Base-by-base conservation (phyloP, 2,113 vertebrate species). In the Macaca mulatta region DNA sequence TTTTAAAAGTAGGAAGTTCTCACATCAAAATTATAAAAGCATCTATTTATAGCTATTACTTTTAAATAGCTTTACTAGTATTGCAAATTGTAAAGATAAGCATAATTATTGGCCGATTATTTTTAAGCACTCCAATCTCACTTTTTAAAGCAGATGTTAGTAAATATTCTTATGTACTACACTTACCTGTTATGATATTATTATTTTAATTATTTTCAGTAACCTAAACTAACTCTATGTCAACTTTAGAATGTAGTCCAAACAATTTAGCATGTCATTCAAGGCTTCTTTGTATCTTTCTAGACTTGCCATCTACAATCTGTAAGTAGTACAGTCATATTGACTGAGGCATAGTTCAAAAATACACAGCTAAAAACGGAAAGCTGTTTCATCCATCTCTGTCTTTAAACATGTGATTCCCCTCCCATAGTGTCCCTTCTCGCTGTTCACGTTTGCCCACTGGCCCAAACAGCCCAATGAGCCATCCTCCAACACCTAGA, bases 161-260 rank as follows among this genome's bases (percentile, higher is more conserved):
- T 32, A 91, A 84, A 89, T 52, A 93, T 25, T 59, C 57, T 59
- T 25, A 59, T 52, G 81, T 88, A 77, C 11, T 88, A 43, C 32
- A 8, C 70, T 2, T 69, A 70, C 0, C 25, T 38, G 2, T n/a
- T 74, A 59, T 5, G n/a, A 27, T 88, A 59, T 48, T n/a, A 22
- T 12, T 48, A 43, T 61, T 61, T 85, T 43, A 79, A 93, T 32
- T 61, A 55, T 81, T 12, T 69, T 88, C 67, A 12, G 48, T 79
- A 93, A 70, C 0, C 40, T 82, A 64, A 84, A 81, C 12, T 61
- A 67, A 57, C 30, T 30, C 32, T 10, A 23, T 50, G 4, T 30
- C 5, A 79, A 82, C 17, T 89, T 93, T 59, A 79, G n/a, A 23
- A n/a, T 27, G 9, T 45, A 81, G 40, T 61, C 9, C 9, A 32